A percentile compares a stretch with the other conserved stretches of the same genome.
These are phyloP conservation scores for Lamproptera curius DNA, from an alignment of 2,888 invertebrate genomes.

Conservation along the genomic window DNA sequence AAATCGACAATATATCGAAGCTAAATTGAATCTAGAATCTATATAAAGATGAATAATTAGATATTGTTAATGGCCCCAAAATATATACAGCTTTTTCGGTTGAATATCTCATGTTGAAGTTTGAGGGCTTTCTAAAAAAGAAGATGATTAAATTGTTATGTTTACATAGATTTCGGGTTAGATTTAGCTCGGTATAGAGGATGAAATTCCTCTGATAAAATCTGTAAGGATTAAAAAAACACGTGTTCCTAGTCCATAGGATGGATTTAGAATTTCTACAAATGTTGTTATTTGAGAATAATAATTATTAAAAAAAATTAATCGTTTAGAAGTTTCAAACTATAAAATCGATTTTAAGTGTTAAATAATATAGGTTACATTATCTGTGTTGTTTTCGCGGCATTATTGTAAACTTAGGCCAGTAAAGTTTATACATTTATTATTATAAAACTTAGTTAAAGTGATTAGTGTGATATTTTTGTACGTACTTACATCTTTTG, in stretches of 20 bases:
- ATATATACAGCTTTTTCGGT: too few species aligned
- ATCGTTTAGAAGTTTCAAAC: background rate
- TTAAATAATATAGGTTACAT: background rate
- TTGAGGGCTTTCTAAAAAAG: too few species aligned
- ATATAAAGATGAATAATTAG: too few species aligned
- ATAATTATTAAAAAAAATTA: too few species aligned
- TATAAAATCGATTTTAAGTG: background rate
- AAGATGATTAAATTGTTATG: too few species aligned
- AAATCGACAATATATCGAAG: too few species aligned
- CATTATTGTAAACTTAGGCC: constrained; percentile 51
- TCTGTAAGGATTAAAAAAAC: background rate
- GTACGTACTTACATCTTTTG: constrained; percentile 13
- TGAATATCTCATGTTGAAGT: too few species aligned
- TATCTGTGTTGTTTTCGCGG: constrained; percentile 26
- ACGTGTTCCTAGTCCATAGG: background rate
- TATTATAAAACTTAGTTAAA: constrained; percentile 23
- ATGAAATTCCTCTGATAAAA: background rate
- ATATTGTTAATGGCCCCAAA: too few species aligned
- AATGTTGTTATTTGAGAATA: background rate
- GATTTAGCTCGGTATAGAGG: background rate
- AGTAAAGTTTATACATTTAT: constrained; percentile 46
- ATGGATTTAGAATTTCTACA: background rate
- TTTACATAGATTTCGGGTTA: too few species aligned
- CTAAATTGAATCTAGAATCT: too few species aligned
- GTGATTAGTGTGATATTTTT: constrained; percentile 17